These are phyloP conservation scores for Synergus laeviventris DNA, from an alignment of 2,888 invertebrate genomes.

Conservation along the genomic window DNA sequence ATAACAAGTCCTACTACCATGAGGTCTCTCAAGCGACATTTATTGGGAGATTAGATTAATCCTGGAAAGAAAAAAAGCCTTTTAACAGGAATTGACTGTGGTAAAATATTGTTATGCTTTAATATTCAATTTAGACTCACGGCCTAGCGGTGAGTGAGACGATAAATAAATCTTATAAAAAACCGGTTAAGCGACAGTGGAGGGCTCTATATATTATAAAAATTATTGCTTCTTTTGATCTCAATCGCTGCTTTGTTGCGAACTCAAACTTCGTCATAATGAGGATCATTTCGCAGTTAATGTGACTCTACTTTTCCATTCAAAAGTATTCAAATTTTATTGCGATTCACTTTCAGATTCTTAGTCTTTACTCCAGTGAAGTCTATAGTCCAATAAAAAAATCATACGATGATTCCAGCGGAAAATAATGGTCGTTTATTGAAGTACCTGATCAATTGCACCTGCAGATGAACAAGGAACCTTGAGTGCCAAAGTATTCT, in stretches of 20 bases:
- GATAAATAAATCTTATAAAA: slow-evolving; percentile 39
- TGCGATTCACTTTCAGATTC: not conserved
- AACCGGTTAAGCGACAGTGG: slow-evolving; percentile 35
- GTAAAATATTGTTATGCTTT: slow-evolving; percentile 37
- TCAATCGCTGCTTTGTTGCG: slow-evolving; percentile 24
- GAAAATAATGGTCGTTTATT: slow-evolving; percentile 7
- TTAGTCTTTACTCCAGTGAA: too few relatives aligned
- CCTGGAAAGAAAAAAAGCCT: slow-evolving; percentile 33
- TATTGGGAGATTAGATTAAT: slow-evolving; percentile 40
- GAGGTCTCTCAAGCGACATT: slow-evolving; percentile 33
- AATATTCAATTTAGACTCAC: slow-evolving; percentile 39
- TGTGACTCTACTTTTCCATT: not conserved
- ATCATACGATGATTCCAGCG: not conserved
- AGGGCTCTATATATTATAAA: slow-evolving; percentile 30
- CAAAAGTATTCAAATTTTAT: not conserved
- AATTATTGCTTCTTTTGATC: slow-evolving; percentile 39
- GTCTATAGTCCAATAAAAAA: slow-evolving; percentile 19
- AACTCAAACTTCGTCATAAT: slow-evolving; percentile 1
- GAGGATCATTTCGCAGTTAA: slow-evolving; percentile 1
- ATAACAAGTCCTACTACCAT: slow-evolving; percentile 6
- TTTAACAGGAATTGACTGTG: slow-evolving; percentile 34
- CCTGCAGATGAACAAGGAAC: not conserved
- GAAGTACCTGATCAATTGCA: slow-evolving; percentile 8
- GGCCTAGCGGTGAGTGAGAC: slow-evolving; percentile 26
- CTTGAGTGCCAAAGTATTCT: slow-evolving; percentile 18